Evolutionary conservation across 2,797 vertebrate species (phyloP), one percentile per base, ranked within the genome.

Genomic region (Apogon talboti): DNA sequence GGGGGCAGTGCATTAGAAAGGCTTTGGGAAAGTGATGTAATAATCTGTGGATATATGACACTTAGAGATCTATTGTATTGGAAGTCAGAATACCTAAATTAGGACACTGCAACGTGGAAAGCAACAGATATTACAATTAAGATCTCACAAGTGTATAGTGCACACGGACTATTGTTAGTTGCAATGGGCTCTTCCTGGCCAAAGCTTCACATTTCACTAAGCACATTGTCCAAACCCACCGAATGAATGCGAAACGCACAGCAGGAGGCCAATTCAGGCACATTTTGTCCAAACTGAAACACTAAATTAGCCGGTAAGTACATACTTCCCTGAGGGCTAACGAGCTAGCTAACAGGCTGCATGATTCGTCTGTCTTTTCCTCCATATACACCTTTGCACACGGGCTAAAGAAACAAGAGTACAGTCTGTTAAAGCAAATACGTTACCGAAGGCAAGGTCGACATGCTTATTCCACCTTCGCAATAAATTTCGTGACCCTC

Each of bases 401-500:
- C 24, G 4, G 24, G 24, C 24, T 28, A 28, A 28, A 28, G 4
- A 28, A 28, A 28, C 24, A 28, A 28, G 24, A 28, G 24, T 3
- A 13, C 6, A 5, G 4, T 3, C 1, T 14, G 0, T 56, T 0
- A 1, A 11, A 52, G 48, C 16, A n/a, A 33, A 62, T 9, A 71
- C 21, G 85, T 91, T 93, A 95, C 94, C 94, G 30, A 82, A 57
- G 35, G 78, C 75, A 81, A 85, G 83, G 71, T 71, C 79, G 84
- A 88, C 93, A 94, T 94, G 85, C 51, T 81, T 90, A 62, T 61
- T 50, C 66, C 85, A 90, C 74, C 89, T 87, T 84, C 90, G 86
- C 40, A 88, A 66, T 21, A 93, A 60, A 74, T 59, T 92, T 56
- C 89, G 89, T 71, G 89, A 90, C 28, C 89, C 85, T 88, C 91